Evolutionary conservation across 1,140 invertebrate genomes (phyloP), one percentile per base, ranked within the genome.

Genomic region (Riptortus pedestris): DNA sequence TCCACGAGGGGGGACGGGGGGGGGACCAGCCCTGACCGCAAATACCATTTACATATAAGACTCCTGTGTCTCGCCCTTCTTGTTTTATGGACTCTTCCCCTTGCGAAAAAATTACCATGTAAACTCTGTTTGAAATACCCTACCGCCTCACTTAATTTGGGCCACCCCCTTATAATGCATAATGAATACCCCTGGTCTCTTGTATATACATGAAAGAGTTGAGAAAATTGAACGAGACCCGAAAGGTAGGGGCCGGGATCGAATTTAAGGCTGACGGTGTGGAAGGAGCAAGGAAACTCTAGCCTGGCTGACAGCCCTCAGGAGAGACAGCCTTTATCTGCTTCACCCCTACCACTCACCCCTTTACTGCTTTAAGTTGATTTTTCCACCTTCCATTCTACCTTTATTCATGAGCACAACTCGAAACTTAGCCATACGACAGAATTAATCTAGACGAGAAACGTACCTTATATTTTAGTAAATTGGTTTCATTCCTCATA

Each of bases 1-100:
- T 14, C 22, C 9, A 12, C 52, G 9, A 18, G 16, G 16, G 29
- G 22, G 31, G 27, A 31, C 11, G 16, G 16, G 29, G 22, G 31
- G 27, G 22, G 58, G 58, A 24, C 16, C 48, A 24, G n/a, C 2
- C 22, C 48, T 38, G 20, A 28, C 58, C 28, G 58, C 58, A 60
- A 60, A 60, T 60, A 60, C 58, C 29, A 60, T 60, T 60, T 60
- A 60, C 58, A 60, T 60, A 60, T 60, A 60, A 60, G 58, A 60
- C 58, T 60, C 28, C 27, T 29, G 58, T 31, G 20, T 31, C 29
- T 27, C 9, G 24, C 24, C n/a, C 52, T 18, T 27, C 55, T 58
- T 24, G 58, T 31, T 31, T 58, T 31, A 60, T 28, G 58, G 58
- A 60, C 20, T 33, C 33, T 31, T 31, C 58, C 48, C 48, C 48